Conservation (phyloP, 1,140 invertebrate species). For the Magallana ariakensis region DNA sequence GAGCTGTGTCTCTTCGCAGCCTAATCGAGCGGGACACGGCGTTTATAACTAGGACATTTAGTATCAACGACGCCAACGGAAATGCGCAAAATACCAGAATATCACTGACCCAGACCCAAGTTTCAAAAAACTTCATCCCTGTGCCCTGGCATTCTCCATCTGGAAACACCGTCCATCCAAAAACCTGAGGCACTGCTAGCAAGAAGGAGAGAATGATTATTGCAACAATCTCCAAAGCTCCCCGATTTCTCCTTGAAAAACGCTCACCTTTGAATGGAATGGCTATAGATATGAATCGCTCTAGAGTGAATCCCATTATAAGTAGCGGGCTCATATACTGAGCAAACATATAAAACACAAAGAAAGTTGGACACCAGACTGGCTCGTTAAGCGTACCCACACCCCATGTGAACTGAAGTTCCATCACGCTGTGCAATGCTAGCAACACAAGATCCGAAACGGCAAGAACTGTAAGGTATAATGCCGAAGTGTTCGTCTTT, state of each 20-base stretch:
- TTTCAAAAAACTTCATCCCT: slow-evolving; percentile 32
- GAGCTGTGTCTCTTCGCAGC: slow-evolving; percentile 1
- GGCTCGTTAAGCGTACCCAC: slow-evolving; percentile 56
- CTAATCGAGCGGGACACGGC: slow-evolving; percentile 23
- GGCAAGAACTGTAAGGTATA: slow-evolving; percentile 73
- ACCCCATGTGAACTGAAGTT: slow-evolving; percentile 67
- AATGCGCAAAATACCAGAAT: slow-evolving; percentile 65
- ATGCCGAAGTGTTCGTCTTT: slow-evolving; percentile 70
- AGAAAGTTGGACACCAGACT: slow-evolving; percentile 63
- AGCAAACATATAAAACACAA: slow-evolving; percentile 67
- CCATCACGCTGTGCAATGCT: slow-evolving; percentile 66
- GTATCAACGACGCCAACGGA: slow-evolving; percentile 60
- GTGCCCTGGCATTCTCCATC: slow-evolving; percentile 17
- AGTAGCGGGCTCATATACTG: slow-evolving; percentile 74
- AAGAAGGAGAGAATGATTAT: slow-evolving; percentile 53
- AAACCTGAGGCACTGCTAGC: slow-evolving; percentile 63
- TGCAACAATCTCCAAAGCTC: slow-evolving; percentile 50
- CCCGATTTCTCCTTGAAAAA: slow-evolving; percentile 60
- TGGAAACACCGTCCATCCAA: slow-evolving; percentile 66
- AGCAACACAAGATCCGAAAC: slow-evolving; percentile 71
- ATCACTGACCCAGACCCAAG: slow-evolving; percentile 69
- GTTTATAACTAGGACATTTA: slow-evolving; percentile 63
- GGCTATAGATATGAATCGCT: slow-evolving; percentile 96
- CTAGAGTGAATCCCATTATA: slow-evolving; percentile 90
- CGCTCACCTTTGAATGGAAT: slow-evolving; percentile 86